Conservation (phyloP, 2,888 invertebrate genomes). For the Conops quadrifasciatus region DNA sequence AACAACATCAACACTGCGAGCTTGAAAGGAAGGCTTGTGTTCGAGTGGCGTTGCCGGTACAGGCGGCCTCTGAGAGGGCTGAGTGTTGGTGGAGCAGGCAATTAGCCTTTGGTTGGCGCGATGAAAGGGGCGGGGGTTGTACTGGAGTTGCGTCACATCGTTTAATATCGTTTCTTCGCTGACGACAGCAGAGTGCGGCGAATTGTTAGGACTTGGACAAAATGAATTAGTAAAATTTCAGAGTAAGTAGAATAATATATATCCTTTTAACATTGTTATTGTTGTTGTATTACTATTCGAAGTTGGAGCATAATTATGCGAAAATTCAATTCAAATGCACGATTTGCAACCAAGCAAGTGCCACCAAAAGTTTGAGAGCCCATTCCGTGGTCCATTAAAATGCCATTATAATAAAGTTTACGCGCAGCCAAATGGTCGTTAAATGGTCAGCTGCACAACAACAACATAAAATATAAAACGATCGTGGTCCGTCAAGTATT, state of each 20-base stretch:
- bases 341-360: no score
- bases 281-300: neutral
- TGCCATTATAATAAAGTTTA: no score
- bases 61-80: neutral
- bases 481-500: no score
- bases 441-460: neutral
- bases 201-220: constrained; percentile 22
- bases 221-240: constrained; percentile 8
- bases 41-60: no score
- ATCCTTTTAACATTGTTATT: neutral
- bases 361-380: no score
- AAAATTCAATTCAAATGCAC: no score
- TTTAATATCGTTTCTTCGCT: constrained; percentile 28
- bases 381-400: no score
- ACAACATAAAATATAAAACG: no score
- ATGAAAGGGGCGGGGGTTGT: neutral
- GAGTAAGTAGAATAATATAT: neutral
- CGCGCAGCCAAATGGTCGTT: neutral
- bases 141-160: neutral
- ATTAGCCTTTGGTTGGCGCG: constrained; percentile 9
- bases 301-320: no score
- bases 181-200: constrained; percentile 18
- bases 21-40: no score
- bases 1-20: neutral
- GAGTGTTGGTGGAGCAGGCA: constrained; percentile 21